Base-by-base conservation (phyloP, 2,113 vertebrate genomes). In the Anhinga rufa region DNA sequence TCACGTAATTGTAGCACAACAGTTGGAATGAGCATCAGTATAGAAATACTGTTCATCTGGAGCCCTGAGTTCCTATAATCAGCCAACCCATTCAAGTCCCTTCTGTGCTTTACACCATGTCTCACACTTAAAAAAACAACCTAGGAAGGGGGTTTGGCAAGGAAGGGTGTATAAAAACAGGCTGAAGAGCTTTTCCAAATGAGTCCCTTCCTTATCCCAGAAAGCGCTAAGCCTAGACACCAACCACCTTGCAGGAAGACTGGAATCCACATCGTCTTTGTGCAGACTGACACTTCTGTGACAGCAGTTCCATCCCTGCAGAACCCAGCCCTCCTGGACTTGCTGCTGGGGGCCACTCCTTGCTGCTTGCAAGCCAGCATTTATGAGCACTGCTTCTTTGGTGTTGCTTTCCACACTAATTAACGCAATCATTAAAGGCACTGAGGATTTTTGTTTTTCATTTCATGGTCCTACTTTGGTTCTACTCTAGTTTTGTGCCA, bases 151-250 rank as follows among this genome's bases (percentile, higher is more conserved):
- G 22, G 9, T 36, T 72, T 65, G 68, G 25, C 70, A 79, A 70
- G 36, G 36, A 88, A 65, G 14, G 16, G 7, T 48, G 14, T 24
- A 21, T 10, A 72, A 75, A 87, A 85, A 52, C 61, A 64, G 14
- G 38, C 70, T 88, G 62, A 90, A 76, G 32, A 88, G 58, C 54
- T 88, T 34, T 93, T 57, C 58, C 80, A 90, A 93, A 57, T 10
- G 42, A 31, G 18, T 18, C 65, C 19, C 9, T 83, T 91, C 31
- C 46, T 49, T 26, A 18, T 38, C 14, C 36, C 26, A 26, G 85
- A 48, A 81, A 62, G 28, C 1, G 0, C 65, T 38, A 26, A 34
- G 25, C 38, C 44, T 60, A 75, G 68, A 36, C 51, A 74, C 9
- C 44, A 69, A 9, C 11, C 55, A 54, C 17, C 21, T 46, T 1